phyloP scores from a whole-genome alignment of 2,888 invertebrate species.

The Acanthosoma haemorrhoidale region DNA sequence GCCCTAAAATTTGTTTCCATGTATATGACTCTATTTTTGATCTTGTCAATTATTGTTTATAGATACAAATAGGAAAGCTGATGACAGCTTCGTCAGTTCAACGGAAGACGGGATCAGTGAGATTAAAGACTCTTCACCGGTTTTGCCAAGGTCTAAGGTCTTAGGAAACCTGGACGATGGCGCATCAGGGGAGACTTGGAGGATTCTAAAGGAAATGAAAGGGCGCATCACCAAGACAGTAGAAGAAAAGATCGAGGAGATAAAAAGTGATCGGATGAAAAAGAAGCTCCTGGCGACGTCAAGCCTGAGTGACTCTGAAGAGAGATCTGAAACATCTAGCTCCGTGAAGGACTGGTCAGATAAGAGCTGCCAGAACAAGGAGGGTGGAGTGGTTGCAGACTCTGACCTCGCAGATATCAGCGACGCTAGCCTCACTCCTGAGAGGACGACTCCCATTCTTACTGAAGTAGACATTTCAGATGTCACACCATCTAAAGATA shows the following conservation, averaged over 20 bases:
- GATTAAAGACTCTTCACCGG: constrained; percentile 48
- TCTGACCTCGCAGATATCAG: constrained; percentile 24
- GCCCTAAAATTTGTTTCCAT: too few species aligned
- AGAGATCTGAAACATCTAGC: constrained; percentile 45
- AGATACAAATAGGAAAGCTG: background rate
- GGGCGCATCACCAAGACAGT: constrained; percentile 72
- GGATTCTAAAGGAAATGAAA: constrained; percentile 64
- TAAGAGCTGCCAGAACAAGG: background rate
- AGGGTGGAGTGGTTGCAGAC: constrained; percentile 13
- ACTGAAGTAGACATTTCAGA: constrained; percentile 17
- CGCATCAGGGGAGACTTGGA: constrained; percentile 55
- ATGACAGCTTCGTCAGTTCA: constrained; percentile 18
- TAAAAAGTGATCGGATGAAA: constrained; percentile 54
- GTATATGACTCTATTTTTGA: too few species aligned
- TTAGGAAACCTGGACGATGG: constrained; percentile 58
- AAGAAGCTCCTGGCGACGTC: constrained; percentile 51
- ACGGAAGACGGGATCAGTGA: constrained; percentile 27
- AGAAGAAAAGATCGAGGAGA: constrained; percentile 67
- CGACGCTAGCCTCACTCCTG: constrained; percentile 28
- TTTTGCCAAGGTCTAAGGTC: constrained; percentile 53
- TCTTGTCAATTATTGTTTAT: too few species aligned
- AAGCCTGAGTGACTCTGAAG: constrained; percentile 61
- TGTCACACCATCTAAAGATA: constrained; percentile 11
- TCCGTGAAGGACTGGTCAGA: constrained; percentile 26
- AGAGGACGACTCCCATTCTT: constrained; percentile 28